Evolutionary conservation across 2,888 invertebrate species (phyloP), one percentile per base, ranked within the genome.

Genomic region (Sinodicranocentrus sp.): DNA sequence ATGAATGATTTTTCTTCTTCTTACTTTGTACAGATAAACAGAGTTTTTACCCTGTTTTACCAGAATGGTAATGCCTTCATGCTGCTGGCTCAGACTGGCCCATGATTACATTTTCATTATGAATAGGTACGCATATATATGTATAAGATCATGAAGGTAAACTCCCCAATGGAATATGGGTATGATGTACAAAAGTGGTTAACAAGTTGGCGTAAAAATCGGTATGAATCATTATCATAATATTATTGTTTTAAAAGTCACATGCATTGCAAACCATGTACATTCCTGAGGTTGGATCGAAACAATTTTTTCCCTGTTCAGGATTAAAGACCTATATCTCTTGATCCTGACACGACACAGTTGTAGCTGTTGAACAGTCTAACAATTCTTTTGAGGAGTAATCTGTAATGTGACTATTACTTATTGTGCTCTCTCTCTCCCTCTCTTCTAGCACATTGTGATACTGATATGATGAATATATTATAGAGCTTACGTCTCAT

Each of bases 141-240:
- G 43, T 43, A 43, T 13, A 43, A 13, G 43, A 43, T 13, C 8
- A 43, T 43, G 43, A 43, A 43, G 43, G 13, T n/a, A n/a, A n/a
- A n/a, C n/a, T n/a, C n/a, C n/a, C n/a, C n/a, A n/a, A n/a, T 15
- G 52, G 19, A 33, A 33, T 33, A 17, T n/a, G 19, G 21, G 52
- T 19, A 52, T 52, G 52, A 52, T 52, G 39, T 26, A 77, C 57
- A 78, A 78, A 78, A 78, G 77, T 78, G 77, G 68, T 61, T 78
- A 68, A 77, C 76, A 77, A 61, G 68, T 79, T 79, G 79, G 79
- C 79, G 79, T 79, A 68, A 78, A 67, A 67, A 63, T n/a, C 2
- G 1, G 8, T 6, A 23, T 67, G 23, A 48, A 26, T 70, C 52
- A 70, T 70, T 70, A 70, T 70, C 70, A 70, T 52, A 70, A 70